Evolutionary conservation across 2,888 invertebrate species (phyloP), one percentile per base, ranked within the genome.

Genomic region (Arctia plantaginis): DNA sequence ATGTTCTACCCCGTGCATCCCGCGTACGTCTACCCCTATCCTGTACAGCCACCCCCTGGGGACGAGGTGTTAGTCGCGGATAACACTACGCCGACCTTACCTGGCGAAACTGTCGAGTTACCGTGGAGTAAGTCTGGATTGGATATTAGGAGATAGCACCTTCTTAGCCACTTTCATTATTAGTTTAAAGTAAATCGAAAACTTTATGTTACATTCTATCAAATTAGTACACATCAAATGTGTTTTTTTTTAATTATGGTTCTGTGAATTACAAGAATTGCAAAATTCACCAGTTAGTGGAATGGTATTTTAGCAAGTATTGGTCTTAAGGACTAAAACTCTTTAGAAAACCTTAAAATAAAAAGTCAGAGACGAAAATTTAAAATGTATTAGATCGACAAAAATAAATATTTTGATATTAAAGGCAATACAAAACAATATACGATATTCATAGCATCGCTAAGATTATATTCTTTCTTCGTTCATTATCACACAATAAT

Each of bases 41-140:
- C 71, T 18, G 77, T 75, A 15, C 84, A 82, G 12, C 88, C 89
- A 20, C 88, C 88, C 71, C 87, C 89, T 12, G 88, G 86, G 41
- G 87, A 86, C 8, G 81, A 83, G 66, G 89, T 91, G 75, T 87
- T 90, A 76, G 89, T 93, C 73, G 93, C 91, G 72, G 91, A 91
- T 67, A 85, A 88, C 66, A 90, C 90, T 55, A 86, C 84, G 23
- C 95, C 95, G 12, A 91, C 93, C 87, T 90, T 95, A 80, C 93
- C 95, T 66, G 95, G 95, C 77, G 95, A 95, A 84, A 94, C 93
- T 65, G 95, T 95, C 87, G 95, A 95, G 86, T 90, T 95, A 80
- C 95, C 95, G 75, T 95, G 94, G 93, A 94, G 95, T 95, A 94
- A 95, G 95, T 95, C 86, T 86, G 87, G 86, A 84, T 84, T 82